These are phyloP conservation scores for Limnephilus marmoratus DNA, from an alignment of 2,888 invertebrate genomes.

Conservation along the genomic window DNA sequence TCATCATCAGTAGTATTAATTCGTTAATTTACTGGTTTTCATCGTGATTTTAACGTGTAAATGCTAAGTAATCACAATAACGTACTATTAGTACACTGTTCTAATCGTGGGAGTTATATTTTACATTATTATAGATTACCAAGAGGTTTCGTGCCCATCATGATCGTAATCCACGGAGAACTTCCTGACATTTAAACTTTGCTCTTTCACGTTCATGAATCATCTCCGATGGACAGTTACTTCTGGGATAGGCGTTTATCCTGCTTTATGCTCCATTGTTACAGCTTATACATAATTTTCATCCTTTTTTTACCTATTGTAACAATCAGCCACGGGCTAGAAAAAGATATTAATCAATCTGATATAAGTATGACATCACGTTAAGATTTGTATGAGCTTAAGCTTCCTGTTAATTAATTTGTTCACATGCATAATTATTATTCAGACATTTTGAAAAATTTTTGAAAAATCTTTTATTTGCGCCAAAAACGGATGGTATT, in stretches of 20 bases:
- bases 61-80: not conserved
- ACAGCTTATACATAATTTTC: not conserved
- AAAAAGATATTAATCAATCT: not conserved
- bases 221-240: not conserved
- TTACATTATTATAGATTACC: not conserved
- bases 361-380: not conserved
- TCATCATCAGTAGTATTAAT: too few species aligned
- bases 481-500: not conserved
- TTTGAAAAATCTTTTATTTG: not conserved
- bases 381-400: not conserved
- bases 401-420: not conserved
- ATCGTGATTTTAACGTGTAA: too few species aligned
- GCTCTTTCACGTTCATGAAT: not conserved
- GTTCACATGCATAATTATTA: not conserved
- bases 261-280: not conserved
- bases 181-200: not conserved
- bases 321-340: not conserved
- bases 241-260: not conserved
- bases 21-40: too few species aligned
- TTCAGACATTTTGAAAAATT: not conserved
- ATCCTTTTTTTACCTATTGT: not conserved
- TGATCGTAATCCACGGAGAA: not conserved
- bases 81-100: not conserved
- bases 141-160: not conserved
- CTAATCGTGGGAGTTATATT: not conserved